Evolutionary conservation across 1,140 invertebrate genomes (phyloP).

Genomic region (Drosophila pandora): DNA sequence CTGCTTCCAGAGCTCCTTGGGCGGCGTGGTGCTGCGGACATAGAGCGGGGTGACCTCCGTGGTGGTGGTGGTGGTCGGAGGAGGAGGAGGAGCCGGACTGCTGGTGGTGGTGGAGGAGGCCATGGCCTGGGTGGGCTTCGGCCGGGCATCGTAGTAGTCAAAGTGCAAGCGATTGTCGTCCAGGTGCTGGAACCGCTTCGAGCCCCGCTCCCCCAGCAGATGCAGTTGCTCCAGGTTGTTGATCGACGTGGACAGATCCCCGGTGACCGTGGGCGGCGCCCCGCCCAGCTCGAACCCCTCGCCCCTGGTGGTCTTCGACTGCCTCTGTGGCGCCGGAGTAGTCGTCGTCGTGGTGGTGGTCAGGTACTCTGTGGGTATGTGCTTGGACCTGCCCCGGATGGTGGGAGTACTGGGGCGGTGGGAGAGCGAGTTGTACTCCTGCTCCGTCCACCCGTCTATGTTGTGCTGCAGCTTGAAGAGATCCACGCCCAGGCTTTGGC

Average conservation of each 20-base stretch:
- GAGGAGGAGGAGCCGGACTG: constrained; percentile 19
- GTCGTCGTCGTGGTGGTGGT: constrained; percentile 85
- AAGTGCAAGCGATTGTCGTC: constrained; percentile 63
- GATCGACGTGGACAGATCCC: constrained; percentile 69
- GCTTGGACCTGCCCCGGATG: constrained; percentile 87
- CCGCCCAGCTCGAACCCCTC: constrained; percentile 59
- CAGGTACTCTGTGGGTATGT: constrained; percentile 91
- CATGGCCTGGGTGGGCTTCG: constrained; percentile 11
- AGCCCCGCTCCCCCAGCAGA: constrained; percentile 36
- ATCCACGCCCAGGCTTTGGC: constrained; percentile 86
- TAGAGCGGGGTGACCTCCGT: constrained; percentile 58
- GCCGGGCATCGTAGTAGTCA: constrained; percentile 53
- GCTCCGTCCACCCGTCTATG: constrained; percentile 93
- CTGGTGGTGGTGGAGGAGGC: constrained; percentile 12
- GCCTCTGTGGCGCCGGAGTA: constrained; percentile 44
- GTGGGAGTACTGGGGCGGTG: constrained; percentile 85
- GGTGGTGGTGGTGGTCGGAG: constrained; percentile 18
- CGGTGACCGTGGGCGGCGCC: constrained; percentile 68
- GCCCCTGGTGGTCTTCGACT: constrained; percentile 72
- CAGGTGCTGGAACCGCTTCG: constrained; percentile 60
- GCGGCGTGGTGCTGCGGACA: constrained; percentile 48
- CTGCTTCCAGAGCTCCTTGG: constrained; percentile 86
- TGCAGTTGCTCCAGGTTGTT: constrained; percentile 75
- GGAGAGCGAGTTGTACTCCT: constrained; percentile 87
- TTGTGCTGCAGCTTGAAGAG: constrained; percentile 90